phyloP scores from a whole-genome alignment of 37 sponge, comb jelly and placozoan genomes.

The Chondrilla cf. caribensis region DNA sequence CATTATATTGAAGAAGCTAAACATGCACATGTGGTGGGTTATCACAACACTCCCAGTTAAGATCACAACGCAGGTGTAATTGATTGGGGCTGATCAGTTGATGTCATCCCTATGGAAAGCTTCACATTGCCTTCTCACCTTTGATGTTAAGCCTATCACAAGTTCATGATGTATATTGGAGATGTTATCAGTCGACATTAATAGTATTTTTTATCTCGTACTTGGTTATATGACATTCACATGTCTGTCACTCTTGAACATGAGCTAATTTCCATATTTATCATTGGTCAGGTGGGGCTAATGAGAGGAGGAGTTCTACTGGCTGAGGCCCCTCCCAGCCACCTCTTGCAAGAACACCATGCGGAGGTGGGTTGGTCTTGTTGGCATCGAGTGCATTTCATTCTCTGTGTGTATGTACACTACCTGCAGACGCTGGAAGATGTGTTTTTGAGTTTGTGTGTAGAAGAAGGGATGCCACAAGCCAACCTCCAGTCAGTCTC shows the following conservation, averaged over 20 bases:
- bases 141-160: no score
- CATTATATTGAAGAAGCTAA: slow-evolving; percentile 91
- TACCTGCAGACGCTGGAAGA: slow-evolving; percentile 70
- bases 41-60: no score
- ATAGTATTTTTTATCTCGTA: no score
- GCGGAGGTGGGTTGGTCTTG: slow-evolving; percentile 27
- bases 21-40: slow-evolving; percentile 70
- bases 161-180: no score
- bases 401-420: background rate
- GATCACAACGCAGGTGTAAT: no score
- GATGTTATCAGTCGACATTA: no score
- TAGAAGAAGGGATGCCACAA: slow-evolving; percentile 25
- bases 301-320: slow-evolving; percentile 82
- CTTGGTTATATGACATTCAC: no score
- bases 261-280: background rate
- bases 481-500: background rate
- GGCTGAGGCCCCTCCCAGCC: slow-evolving; percentile 59
- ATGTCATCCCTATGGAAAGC: no score
- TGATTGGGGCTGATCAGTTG: no score
- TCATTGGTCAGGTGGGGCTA: slow-evolving; percentile 62
- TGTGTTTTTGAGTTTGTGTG: slow-evolving; percentile 72
- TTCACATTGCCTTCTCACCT: no score
- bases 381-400: background rate
- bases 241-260: background rate
- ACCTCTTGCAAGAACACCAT: slow-evolving; percentile 41